Conservation (phyloP, 2,797 vertebrate species). For the Eospalax fontanierii region DNA sequence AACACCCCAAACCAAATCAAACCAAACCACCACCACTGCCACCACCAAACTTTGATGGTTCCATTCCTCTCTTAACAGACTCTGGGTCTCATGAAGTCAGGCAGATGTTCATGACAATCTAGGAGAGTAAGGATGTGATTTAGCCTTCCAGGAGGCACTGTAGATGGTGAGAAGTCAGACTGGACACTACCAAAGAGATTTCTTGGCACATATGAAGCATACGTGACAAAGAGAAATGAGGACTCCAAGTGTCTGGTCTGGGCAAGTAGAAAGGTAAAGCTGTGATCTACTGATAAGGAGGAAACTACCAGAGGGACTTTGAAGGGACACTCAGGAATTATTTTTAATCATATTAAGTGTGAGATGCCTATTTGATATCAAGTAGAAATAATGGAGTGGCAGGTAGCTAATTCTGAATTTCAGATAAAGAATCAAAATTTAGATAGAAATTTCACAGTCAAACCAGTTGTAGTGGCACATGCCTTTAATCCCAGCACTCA, state of each 20-base stretch:
- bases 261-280: conserved; percentile 3
- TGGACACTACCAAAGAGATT: no score
- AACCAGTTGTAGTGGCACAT: neutral
- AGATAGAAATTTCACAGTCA: neutral
- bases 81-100: no score
- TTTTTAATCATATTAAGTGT: conserved; percentile 18
- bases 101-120: no score
- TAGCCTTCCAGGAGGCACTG: no score
- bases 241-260: neutral
- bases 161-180: no score
- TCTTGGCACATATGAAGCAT: neutral
- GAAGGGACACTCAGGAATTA: conserved; percentile 9
- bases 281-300: neutral
- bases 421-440: neutral
- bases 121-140: no score
- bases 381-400: conserved; percentile 12
- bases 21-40: no score
- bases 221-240: neutral
- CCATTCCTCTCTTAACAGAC: no score
- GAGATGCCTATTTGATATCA: neutral
- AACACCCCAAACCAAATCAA: no score
- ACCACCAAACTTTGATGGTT: no score
- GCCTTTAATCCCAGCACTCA: no score
- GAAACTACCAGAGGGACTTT: neutral
- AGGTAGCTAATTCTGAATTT: neutral